Evolutionary conservation across 2,888 invertebrate genomes (phyloP).

Genomic region (Leptinotarsa haldemani): DNA sequence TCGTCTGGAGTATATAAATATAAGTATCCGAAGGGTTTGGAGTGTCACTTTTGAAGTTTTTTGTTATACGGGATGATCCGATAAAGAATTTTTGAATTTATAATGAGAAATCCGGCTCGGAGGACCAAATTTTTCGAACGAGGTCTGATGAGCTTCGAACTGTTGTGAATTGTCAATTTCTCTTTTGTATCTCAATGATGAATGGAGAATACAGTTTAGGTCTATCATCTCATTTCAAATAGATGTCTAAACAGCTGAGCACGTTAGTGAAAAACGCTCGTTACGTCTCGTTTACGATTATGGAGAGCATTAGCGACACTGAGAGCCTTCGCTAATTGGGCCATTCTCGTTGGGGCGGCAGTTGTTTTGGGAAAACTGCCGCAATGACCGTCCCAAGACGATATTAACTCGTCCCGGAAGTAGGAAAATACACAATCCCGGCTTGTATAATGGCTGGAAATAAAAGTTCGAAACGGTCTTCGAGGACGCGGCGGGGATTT

Average conservation of each 20-base stretch:
- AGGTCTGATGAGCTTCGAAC: too few species aligned
- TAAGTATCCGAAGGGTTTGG: background rate
- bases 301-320: constrained; percentile 44
- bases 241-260: constrained; percentile 25
- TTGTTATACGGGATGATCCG: background rate
- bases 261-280: constrained; percentile 43
- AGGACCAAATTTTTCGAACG: too few species aligned
- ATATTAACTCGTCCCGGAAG: constrained; percentile 31
- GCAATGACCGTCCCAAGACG: constrained; percentile 39
- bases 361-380: constrained; percentile 41
- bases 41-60: background rate
- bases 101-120: background rate
- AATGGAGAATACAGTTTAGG: too few species aligned
- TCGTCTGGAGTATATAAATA: constrained; percentile 4
- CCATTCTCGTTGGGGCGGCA: constrained; percentile 42
- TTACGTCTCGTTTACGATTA: constrained; percentile 43
- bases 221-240: constrained; percentile 18
- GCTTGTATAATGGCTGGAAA: constrained; percentile 23
- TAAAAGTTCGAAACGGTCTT: constrained; percentile 26
- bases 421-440: constrained; percentile 25
- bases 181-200: too few species aligned
- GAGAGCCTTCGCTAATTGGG: constrained; percentile 42
- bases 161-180: too few species aligned
- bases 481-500: background rate
- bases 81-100: background rate